A percentile compares a stretch with the other conserved stretches of the same genome.
These are phyloP conservation scores for Lycophotia porphyrea DNA, from an alignment of 2,888 invertebrate species.

Conservation along the genomic window DNA sequence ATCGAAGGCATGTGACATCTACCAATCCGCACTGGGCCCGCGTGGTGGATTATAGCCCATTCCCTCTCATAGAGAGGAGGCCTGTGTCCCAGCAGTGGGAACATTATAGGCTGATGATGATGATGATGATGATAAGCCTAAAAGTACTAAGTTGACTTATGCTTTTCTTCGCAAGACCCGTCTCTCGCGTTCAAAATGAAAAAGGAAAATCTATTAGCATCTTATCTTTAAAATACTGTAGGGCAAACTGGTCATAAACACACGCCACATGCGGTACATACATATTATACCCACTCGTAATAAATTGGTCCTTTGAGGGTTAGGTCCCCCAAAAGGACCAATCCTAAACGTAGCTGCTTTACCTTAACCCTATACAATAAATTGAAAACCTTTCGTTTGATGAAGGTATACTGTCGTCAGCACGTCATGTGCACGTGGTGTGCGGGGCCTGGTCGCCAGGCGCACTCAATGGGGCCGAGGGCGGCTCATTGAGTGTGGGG, in stretches of 20 bases:
- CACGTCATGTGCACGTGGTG: conserved; percentile 10
- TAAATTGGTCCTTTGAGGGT: conserved; percentile 8
- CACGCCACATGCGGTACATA: neutral
- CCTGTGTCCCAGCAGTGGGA: too few relatives aligned
- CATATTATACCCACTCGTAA: conserved; percentile 13
- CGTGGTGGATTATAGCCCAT: too few relatives aligned
- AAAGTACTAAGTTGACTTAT: neutral
- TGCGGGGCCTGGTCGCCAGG: too few relatives aligned
- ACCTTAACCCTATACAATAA: neutral
- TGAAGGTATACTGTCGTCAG: neutral
- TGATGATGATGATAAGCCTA: too few relatives aligned
- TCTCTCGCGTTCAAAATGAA: neutral
- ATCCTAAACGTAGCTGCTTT: neutral
- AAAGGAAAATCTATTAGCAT: neutral
- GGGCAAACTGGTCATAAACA: neutral
- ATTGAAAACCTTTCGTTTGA: conserved; percentile 29
- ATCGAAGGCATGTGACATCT: too few relatives aligned
- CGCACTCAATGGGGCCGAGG: conserved; percentile 57
- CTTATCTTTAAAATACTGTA: neutral
- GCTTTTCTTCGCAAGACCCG: neutral
- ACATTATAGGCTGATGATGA: too few relatives aligned
- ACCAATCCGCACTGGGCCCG: too few relatives aligned
- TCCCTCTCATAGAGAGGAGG: too few relatives aligned
- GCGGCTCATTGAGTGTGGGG: conserved; percentile 70
- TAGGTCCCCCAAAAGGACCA: neutral